phyloP scores from a whole-genome alignment of 2,888 invertebrate species.

The Dendrolimus pini region DNA sequence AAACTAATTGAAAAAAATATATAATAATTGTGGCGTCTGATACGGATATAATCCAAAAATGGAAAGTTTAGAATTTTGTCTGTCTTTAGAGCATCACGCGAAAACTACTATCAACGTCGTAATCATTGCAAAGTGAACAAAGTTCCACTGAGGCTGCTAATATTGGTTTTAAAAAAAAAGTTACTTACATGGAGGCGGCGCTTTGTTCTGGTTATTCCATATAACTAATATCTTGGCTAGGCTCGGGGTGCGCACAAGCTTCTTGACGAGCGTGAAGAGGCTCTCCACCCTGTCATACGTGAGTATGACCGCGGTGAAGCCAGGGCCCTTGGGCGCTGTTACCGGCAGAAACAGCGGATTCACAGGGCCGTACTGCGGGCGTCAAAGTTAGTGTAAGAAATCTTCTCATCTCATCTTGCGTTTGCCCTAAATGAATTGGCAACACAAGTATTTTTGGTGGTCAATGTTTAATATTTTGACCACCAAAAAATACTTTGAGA shows the following conservation, averaged over 20 bases:
- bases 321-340: conserved; percentile 89
- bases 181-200: conserved; percentile 89
- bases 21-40: too few species aligned
- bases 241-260: conserved; percentile 91
- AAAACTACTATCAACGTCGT: too few species aligned
- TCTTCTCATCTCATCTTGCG: too few species aligned
- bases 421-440: too few species aligned
- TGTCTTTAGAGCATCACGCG: too few species aligned
- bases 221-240: conserved; percentile 94
- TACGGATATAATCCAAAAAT: too few species aligned
- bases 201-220: conserved; percentile 97
- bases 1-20: too few species aligned
- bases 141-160: not conserved
- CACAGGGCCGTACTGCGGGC: conserved; percentile 73
- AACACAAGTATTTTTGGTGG: too few species aligned
- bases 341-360: conserved; percentile 91
- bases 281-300: conserved; percentile 95
- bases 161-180: not conserved
- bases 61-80: too few species aligned
- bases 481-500: too few species aligned
- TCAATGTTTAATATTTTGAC: too few species aligned
- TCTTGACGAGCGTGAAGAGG: conserved; percentile 89
- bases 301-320: conserved; percentile 97
- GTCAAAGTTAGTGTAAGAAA: not conserved
- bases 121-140: too few species aligned